Base-by-base conservation (phyloP, 2,797 vertebrate genomes). In the Sparus aurata region DNA sequence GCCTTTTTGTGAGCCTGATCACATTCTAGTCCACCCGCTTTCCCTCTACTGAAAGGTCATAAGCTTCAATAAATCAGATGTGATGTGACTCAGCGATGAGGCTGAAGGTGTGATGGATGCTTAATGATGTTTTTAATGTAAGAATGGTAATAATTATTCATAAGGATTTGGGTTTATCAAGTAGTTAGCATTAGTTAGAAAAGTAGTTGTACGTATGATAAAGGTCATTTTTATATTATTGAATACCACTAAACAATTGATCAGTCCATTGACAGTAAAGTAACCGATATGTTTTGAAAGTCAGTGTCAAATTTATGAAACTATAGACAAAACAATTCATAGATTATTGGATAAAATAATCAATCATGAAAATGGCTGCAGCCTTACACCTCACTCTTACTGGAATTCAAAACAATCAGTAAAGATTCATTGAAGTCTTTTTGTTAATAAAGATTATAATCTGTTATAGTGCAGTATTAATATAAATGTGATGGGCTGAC, bases 61-160 rank as follows among this genome's bases (percentile, higher is more conserved):
- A 10, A 53, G 9, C 61, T 58, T 75, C 30, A 67, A 34, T 75
- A 41, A 30, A 58, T 73, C 59, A 2, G 22, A 69, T 62, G 45
- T 66, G 79, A 68, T 63, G 20, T 52, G 67, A 73, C 20, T 69
- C 15, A 3, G 0, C 63, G 45, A 73, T 77, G 65, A 73, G 30
- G 65, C 22, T 12, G 34, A 53, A 62, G 25, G 53, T 22, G 25
- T 47, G 34, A 49, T 38, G 63, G 13, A 27, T 49, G 22, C 8
- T 46, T 38, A 30, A n/a, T 59, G 12, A 70, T 50, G 50, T 41
- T 54, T 65, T 43, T 27, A 58, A 74, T 50, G 16, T 23, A 17
- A 25, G 10, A n/a, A 17, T 13, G 12, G 20, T n/a, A 23, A 23
- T 53, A 30, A 5, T 27, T 55, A 0, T 10, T 55, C 6, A 12